These are phyloP conservation scores for Drosophila saltans DNA, from an alignment of 1,140 invertebrate species.

Conservation along the genomic window DNA sequence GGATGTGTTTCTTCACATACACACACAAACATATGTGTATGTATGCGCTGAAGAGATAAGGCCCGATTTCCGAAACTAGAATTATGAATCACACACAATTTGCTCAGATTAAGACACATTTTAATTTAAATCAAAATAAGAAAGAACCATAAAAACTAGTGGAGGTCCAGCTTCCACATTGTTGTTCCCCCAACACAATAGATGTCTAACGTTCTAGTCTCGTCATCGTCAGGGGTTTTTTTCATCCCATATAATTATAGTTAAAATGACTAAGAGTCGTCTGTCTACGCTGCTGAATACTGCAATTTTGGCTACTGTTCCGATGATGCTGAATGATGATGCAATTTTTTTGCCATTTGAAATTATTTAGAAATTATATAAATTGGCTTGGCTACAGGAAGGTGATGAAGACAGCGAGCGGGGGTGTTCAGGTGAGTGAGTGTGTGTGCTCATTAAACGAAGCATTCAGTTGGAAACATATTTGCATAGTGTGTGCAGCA, in stretches of 20 bases:
- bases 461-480: constrained; percentile 60
- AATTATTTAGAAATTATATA: constrained; percentile 65
- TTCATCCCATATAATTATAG: constrained; percentile 23
- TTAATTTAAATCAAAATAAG: background rate
- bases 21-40: constrained; percentile 3
- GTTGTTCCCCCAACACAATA: background rate
- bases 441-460: constrained; percentile 42
- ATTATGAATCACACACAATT: constrained; percentile 9
- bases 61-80: background rate
- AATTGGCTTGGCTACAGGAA: constrained; percentile 40
- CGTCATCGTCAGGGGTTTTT: constrained; percentile 8
- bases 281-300: constrained; percentile 4
- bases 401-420: background rate
- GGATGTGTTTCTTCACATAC: background rate
- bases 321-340: constrained; percentile 42
- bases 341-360: constrained; percentile 47
- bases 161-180: background rate
- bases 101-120: background rate
- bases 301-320: constrained; percentile 33
- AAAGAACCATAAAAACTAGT: background rate
- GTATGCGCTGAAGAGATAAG: background rate
- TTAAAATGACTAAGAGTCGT: constrained; percentile 41
- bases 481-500: constrained; percentile 23
- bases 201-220: background rate
- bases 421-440: constrained; percentile 29